Base-by-base conservation (phyloP, 2,113 vertebrate genomes). In the Semnornis frantzii region DNA sequence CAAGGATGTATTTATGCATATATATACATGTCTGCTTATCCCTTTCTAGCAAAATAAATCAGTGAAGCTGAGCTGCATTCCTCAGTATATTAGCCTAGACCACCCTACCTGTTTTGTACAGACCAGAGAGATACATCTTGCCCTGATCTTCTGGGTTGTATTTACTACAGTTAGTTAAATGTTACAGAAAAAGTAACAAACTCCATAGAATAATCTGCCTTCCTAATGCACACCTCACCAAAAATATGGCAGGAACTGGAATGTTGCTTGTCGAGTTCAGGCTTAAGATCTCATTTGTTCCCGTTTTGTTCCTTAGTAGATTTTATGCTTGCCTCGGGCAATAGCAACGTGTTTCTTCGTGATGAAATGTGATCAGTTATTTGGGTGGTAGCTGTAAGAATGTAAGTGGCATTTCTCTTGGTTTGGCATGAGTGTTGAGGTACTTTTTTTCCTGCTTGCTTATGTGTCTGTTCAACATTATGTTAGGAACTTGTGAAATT, bases 231-330 rank as follows among this genome's bases (percentile, higher is more conserved):
- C 1, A 9, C 44, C 55, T 84, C 64, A 31, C 18, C 3, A 19
- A 68, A 88, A 79, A 59, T 37, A 92, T 30, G 52, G 57, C 90
- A 93, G 91, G 82, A 91, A 74, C 82, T 87, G 94, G 96, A 96
- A 96, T 94, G 92, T 37, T 94, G 88, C 33, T 85, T 33, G 28
- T 95, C 91, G 3, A 74, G 92, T 96, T 95, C 78, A 76, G 60
- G 27, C 28, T 85, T 94, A 92, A 68, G 91, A 85, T 79, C 48
- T 87, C 72, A 77, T 74, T 93, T 93, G 59, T 85, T 95, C 39
- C 63, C 42, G 21, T 89, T 89, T 91, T 5, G 48, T 90, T 90
- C 65, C 58, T 50, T 46, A 42, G n/a, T 57, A 55, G 82, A 87
- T 78, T 77, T 60, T 80, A 3, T 66, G 72, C 73, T 87, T 82